phyloP scores from a whole-genome alignment of 2,888 invertebrate genomes.

The Enchytraeus crypticus region DNA sequence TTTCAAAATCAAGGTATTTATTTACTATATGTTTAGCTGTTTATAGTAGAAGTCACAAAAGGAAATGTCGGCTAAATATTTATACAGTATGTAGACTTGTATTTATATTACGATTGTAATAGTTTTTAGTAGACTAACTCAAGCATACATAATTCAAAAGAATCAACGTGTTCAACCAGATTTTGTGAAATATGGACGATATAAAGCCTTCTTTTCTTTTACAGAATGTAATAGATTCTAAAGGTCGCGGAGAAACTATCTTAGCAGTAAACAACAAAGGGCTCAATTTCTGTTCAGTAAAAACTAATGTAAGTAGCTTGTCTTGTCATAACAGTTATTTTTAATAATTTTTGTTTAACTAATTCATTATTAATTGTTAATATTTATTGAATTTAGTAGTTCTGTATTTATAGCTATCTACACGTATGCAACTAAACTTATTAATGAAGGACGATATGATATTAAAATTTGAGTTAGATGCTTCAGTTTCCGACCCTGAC shows the following conservation, averaged over 20 bases:
- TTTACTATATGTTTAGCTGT: background rate
- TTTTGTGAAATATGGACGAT: background rate
- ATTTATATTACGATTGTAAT: background rate
- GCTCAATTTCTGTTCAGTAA: conserved; percentile 80
- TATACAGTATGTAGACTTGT: no score
- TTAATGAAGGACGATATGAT: no score
- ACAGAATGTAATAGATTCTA: conserved; percentile 51
- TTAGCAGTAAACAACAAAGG: conserved; percentile 86
- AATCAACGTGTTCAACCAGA: no score
- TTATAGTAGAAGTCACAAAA: no score
- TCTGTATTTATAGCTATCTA: background rate
- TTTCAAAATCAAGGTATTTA: conserved; percentile 70
- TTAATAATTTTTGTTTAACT: conserved; percentile 1
- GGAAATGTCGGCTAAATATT: no score
- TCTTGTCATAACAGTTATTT: background rate
- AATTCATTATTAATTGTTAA: background rate
- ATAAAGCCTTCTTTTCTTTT: background rate
- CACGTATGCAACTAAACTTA: no score
- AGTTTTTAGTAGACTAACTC: no score
- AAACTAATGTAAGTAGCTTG: conserved; percentile 62
- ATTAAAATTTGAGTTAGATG: no score
- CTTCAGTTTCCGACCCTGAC: no score
- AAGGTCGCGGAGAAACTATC: conserved; percentile 75
- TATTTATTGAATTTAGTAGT: background rate
- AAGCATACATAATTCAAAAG: no score